Percentiles rank a stretch among this genome's conserved stretches.
Evolutionary conservation across 30 jellyfish, hydroid and myxozoan species (phyloP).

Genomic region (Aurelia sp.): DNA sequence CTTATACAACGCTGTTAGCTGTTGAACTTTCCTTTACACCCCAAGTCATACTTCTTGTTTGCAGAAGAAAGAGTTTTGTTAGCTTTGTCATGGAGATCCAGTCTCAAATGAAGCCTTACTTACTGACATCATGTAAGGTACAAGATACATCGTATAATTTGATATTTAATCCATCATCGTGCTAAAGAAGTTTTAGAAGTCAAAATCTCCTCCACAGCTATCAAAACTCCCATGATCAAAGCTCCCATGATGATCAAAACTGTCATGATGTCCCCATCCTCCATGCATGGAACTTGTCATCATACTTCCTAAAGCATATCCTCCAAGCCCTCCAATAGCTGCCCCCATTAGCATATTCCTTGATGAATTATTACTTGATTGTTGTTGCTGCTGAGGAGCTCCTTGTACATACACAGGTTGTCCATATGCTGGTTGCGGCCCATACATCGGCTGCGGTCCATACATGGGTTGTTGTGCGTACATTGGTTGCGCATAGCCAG

Average conservation of each 20-base stretch:
- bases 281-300: conserved; percentile 72
- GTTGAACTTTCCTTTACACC: no score
- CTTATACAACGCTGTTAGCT: no score
- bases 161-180: no score
- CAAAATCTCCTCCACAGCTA: conserved; percentile 60
- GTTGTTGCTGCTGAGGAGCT: conserved; percentile 87
- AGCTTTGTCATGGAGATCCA: no score
- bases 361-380: conserved; percentile 72
- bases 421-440: conserved; percentile 75
- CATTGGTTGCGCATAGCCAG: conserved; percentile 68
- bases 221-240: conserved; percentile 69
- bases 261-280: conserved; percentile 75
- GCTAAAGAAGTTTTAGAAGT: no score
- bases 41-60: no score
- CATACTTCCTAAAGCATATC: conserved; percentile 88
- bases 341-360: conserved; percentile 95
- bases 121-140: no score
- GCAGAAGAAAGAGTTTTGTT: no score
- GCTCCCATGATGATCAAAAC: conserved; percentile 60
- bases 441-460: conserved; percentile 84
- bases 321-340: conserved; percentile 96
- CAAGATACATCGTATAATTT: no score
- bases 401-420: conserved; percentile 85
- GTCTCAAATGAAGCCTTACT: no score
- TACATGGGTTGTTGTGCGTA: conserved; percentile 70